A percentile compares a stretch with the other conserved stretches of the same genome.
Evolutionary conservation across 1,140 invertebrate species (phyloP).

Genomic region (Apolygus lucorum): DNA sequence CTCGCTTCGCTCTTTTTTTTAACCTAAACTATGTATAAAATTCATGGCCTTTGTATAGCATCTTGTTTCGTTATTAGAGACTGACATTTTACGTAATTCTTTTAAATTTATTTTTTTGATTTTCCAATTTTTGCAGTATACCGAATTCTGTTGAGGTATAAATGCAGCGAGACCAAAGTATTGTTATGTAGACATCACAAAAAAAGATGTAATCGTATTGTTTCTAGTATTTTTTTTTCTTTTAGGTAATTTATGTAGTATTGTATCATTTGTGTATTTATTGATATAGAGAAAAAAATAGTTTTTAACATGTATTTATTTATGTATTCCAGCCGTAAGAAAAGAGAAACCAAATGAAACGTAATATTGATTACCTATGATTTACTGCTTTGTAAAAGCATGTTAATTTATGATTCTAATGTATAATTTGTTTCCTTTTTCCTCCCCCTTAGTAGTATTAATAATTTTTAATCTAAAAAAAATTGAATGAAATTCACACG

Average conservation of each 20-base stretch:
- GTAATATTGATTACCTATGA: constrained; percentile 7
- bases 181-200: constrained; percentile 24
- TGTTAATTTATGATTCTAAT: background rate
- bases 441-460: too few relatives aligned
- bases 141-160: constrained; percentile 17
- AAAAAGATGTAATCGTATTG: constrained; percentile 21
- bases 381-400: constrained; percentile 6
- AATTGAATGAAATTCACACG: too few relatives aligned
- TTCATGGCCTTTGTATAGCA: background rate
- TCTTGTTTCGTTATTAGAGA: constrained; percentile 24
- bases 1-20: constrained; percentile 10
- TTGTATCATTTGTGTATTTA: background rate
- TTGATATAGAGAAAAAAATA: background rate
- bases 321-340: background rate
- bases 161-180: constrained; percentile 30
- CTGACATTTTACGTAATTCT: constrained; percentile 24
- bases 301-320: background rate
- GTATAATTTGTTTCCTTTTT: background rate
- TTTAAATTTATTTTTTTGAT: constrained; percentile 14
- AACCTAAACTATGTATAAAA: background rate
- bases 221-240: constrained; percentile 16
- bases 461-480: too few relatives aligned
- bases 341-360: constrained; percentile 1
- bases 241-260: constrained; percentile 16
- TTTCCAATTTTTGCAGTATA: constrained; percentile 20